Percentiles rank a stretch among this genome's conserved stretches.
Conservation (phyloP, 1,140 invertebrate species). For the Limonius californicus region DNA sequence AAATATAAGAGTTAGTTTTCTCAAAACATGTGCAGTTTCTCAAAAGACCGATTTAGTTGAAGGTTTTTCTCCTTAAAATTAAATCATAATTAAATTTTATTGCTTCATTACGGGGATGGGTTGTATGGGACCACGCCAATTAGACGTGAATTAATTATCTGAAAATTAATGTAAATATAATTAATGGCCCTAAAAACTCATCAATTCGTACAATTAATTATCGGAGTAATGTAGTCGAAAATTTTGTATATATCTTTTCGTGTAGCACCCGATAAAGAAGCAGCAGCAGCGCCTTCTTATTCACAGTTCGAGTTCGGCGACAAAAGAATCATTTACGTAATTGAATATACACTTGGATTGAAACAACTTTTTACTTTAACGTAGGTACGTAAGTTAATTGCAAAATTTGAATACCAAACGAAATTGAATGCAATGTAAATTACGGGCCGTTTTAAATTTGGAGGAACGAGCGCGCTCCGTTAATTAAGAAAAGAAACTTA, state of each 20-base stretch:
- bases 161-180: conserved; percentile 12
- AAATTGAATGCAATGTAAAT: conserved; percentile 14
- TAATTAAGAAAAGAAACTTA: conserved; percentile 12
- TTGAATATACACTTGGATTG: conserved; percentile 14
- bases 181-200: neutral
- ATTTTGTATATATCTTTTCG: neutral
- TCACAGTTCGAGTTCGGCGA: neutral
- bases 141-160: conserved; percentile 1
- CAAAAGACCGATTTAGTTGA: too few relatives aligned
- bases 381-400: conserved; percentile 14
- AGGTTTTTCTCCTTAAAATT: neutral
- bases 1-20: too few relatives aligned
- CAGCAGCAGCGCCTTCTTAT: neutral
- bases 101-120: neutral
- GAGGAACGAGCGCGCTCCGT: neutral
- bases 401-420: conserved; percentile 14
- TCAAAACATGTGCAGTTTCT: too few relatives aligned
- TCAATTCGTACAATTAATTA: conserved; percentile 1
- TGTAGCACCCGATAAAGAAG: neutral
- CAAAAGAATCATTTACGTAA: conserved; percentile 14
- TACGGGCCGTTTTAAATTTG: conserved; percentile 7
- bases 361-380: conserved; percentile 10
- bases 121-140: neutral
- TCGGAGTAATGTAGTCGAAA: neutral
- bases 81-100: conserved; percentile 9